Evolutionary conservation across 2,888 invertebrate species (phyloP), one percentile per base, ranked within the genome.

Genomic region (Melanostoma scalare): DNA sequence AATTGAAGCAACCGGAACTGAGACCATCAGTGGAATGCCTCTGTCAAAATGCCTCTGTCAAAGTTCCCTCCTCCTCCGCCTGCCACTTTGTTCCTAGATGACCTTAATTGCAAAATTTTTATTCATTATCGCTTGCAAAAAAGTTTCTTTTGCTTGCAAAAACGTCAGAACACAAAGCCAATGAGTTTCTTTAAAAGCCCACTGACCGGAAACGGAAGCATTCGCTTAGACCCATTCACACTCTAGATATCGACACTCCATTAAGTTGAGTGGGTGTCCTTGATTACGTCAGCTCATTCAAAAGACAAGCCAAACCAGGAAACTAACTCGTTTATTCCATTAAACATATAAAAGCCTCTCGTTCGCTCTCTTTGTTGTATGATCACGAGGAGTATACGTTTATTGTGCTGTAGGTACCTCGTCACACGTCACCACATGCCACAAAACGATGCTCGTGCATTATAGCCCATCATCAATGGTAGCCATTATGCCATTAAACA

Each of bases 281-380:
- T 82, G 78, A 82, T 82, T 82, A 74, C 73, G 73, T 82, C 78
- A 82, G 73, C 58, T 73, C 73, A 74, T 78, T 82, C 63, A 82
- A 82, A 68, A 50, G 44, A 63, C 36, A 82, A 74, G 40, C 77
- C 72, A 42, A 73, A 65, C 48, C 63, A 78, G 73, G 58, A 78
- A 78, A 82, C 82, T 82, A 82, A 82, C 82, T 82, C 78, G 82
- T 82, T 82, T 82, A 82, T 78, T 78, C 82, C 82, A 82, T 82
- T 82, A 82, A 82, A 82, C 63, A 33, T 33, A 58, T 78, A 78
- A 82, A 82, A 82, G 82, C 82, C 78, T 82, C 77, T 68, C 67
- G 50, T 20, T 20, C 20, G 20, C 20, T 20, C 30, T 48, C 30
- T 20, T 46, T 46, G 35, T 35, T 61, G 61, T 58, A 20, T 20